These are phyloP conservation scores for Hydraecia micacea DNA, from an alignment of 2,888 invertebrate species.

Conservation along the genomic window DNA sequence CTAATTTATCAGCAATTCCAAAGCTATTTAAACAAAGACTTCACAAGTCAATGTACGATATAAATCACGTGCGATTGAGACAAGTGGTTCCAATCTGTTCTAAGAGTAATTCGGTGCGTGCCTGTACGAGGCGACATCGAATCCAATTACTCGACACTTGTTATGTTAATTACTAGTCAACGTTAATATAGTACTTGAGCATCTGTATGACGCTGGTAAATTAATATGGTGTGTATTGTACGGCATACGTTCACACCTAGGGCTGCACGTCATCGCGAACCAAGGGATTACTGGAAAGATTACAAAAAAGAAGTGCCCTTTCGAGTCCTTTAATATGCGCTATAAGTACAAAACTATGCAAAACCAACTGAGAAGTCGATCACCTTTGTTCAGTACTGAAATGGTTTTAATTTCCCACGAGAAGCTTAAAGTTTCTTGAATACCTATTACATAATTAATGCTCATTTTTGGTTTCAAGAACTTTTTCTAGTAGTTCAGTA, in stretches of 20 bases:
- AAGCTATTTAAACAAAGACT: slow-evolving; percentile 46
- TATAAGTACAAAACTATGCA: background rate
- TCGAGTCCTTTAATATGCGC: background rate
- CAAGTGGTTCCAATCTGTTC: slow-evolving; percentile 62
- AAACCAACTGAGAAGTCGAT: slow-evolving; percentile 34
- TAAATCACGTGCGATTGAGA: slow-evolving; percentile 57
- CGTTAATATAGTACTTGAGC: slow-evolving; percentile 72
- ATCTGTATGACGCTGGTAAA: slow-evolving; percentile 75
- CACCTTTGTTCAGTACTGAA: slow-evolving; percentile 22
- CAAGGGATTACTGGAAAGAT: background rate
- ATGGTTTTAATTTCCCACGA: slow-evolving; percentile 47
- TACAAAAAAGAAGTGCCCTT: background rate
- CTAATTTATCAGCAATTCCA: slow-evolving; percentile 8
- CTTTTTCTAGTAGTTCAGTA: background rate
- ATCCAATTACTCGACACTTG: slow-evolving; percentile 83
- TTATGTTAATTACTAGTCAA: slow-evolving; percentile 81
- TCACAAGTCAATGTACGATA: slow-evolving; percentile 35
- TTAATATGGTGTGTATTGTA: slow-evolving; percentile 74
- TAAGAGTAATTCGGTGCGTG: slow-evolving; percentile 63
- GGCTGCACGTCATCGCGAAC: slow-evolving; percentile 51
- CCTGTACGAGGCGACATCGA: slow-evolving; percentile 73
- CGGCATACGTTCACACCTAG: slow-evolving; percentile 58
- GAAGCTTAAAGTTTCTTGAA: slow-evolving; percentile 36
- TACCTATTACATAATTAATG: slow-evolving; percentile 21
- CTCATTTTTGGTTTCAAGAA: background rate